Evolutionary conservation across 2,113 vertebrate species (phyloP), one percentile per base, ranked within the genome.

Genomic region (Todiramphus saurophagus): DNA sequence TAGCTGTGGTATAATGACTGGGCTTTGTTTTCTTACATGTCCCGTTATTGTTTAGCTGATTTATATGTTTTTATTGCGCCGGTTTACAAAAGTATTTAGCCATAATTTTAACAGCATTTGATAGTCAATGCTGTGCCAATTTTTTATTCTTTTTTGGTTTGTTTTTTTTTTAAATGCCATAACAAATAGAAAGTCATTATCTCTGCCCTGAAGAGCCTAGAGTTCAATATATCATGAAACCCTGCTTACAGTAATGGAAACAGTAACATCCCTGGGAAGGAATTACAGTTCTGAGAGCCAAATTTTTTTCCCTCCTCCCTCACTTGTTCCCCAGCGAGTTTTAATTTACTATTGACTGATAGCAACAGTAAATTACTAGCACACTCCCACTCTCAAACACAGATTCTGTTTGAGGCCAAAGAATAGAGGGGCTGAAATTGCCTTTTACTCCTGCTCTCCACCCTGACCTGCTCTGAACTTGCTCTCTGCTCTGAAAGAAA

Each of bases 321-420:
- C 91, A 88, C 81, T 97, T 87, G 81, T 93, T 97, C 96, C 83
- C 94, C 87, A 44, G 87, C 0, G 81, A 93, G 77, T 94, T 96
- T 95, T 94, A 97, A 95, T 96, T 97, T 96, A 96, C 93, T 93
- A 73, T 76, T 96, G 94, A 94, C 93, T 93, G 94, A 95, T 96
- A 94, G 94, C 81, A 83, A 87, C 93, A 80, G 77, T 96, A 96
- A 97, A 94, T 96, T 96, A 80, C 93, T 53, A 30, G 82, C 95
- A 92, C 92, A 95, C 94, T 96, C 96, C 95, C 93, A 87, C 94
- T 93, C 87, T 91, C 87, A 85, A 79, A 58, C 87, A 76, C 89
- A 82, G 77, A 62, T 94, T 93, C 80, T 89, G 58, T 43, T 87
- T 55, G 58, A 77, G 91, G 91, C 87, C 95, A 93, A 87, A 87